A percentile compares a stretch with the other conserved stretches of the same genome.
Evolutionary conservation across 1,140 invertebrate genomes (phyloP).

Genomic region (Drosophila grimshawi): DNA sequence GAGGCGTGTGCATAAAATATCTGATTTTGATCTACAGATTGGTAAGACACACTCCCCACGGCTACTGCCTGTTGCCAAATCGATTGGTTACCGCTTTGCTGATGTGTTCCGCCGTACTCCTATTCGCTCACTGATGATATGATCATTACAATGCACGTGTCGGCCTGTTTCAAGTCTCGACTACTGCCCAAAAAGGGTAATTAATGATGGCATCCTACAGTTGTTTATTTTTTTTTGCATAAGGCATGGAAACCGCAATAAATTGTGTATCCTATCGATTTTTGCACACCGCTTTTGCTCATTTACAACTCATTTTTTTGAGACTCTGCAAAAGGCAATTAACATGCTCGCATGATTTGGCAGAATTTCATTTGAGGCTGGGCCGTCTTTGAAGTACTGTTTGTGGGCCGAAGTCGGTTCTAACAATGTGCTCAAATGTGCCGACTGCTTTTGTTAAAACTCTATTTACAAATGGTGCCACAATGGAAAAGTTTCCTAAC

Average conservation of each 20-base stretch:
- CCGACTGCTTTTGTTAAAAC: constrained; percentile 12
- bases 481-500: background rate
- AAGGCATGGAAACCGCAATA: constrained; percentile 51
- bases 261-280: constrained; percentile 43
- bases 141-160: constrained; percentile 69
- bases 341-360: constrained; percentile 68
- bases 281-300: constrained; percentile 58
- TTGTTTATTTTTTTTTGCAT: constrained; percentile 42
- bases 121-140: constrained; percentile 55
- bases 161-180: constrained; percentile 58
- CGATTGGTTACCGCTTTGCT: constrained; percentile 63
- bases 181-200: constrained; percentile 46
- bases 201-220: constrained; percentile 56
- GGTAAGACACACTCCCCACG: constrained; percentile 16
- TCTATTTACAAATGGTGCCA: background rate
- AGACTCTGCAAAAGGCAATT: constrained; percentile 78
- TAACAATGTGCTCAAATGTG: constrained; percentile 45
- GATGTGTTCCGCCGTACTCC: constrained; percentile 40
- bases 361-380: constrained; percentile 41
- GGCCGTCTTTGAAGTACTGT: constrained; percentile 63
- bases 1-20: constrained; percentile 74
- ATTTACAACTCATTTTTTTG: constrained; percentile 82
- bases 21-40: constrained; percentile 68
- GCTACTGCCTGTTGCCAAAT: constrained; percentile 48
- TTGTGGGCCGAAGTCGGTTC: background rate